Evolutionary conservation across 2,888 invertebrate genomes (phyloP).

Genomic region (Catocala nupta): DNA sequence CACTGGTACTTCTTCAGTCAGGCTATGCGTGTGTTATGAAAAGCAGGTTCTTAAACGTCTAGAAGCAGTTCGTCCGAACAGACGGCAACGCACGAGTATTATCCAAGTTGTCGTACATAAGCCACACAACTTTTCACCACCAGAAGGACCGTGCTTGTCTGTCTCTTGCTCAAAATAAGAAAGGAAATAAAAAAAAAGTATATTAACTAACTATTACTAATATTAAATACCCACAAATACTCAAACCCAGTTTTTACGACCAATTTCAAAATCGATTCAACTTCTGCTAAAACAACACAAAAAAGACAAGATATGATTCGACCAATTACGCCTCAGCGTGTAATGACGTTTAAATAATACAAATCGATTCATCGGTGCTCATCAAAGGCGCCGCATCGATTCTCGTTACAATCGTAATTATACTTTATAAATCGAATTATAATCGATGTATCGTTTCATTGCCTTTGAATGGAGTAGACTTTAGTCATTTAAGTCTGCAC

Average conservation of each 20-base stretch:
- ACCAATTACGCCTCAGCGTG: constrained; percentile 34
- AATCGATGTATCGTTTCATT: constrained; percentile 59
- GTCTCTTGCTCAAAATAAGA: too few species aligned
- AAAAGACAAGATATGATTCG: constrained; percentile 12
- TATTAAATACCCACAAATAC: not conserved
- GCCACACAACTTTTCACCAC: too few species aligned
- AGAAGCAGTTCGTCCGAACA: too few species aligned
- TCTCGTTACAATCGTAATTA: constrained; percentile 66
- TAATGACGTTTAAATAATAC: constrained; percentile 32
- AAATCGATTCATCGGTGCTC: constrained; percentile 59
- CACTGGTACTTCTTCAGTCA: too few species aligned
- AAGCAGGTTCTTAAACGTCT: too few species aligned
- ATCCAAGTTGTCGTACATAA: too few species aligned
- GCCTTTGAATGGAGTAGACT: constrained; percentile 14
- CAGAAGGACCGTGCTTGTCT: too few species aligned
- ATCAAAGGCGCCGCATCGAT: constrained; percentile 70
- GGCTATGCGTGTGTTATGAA: too few species aligned
- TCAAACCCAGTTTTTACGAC: not conserved
- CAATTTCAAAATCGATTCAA: constrained; percentile 9
- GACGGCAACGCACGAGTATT: too few species aligned
- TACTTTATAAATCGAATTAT: constrained; percentile 58
- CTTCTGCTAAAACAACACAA: constrained; percentile 11
- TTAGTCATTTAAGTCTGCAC: not conserved
- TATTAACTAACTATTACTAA: not conserved
- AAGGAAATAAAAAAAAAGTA: too few species aligned